Percentiles rank a stretch among this genome's conserved stretches.
These are phyloP conservation scores for Drosophila sordidula DNA, from an alignment of 2,888 invertebrate genomes.

Conservation along the genomic window DNA sequence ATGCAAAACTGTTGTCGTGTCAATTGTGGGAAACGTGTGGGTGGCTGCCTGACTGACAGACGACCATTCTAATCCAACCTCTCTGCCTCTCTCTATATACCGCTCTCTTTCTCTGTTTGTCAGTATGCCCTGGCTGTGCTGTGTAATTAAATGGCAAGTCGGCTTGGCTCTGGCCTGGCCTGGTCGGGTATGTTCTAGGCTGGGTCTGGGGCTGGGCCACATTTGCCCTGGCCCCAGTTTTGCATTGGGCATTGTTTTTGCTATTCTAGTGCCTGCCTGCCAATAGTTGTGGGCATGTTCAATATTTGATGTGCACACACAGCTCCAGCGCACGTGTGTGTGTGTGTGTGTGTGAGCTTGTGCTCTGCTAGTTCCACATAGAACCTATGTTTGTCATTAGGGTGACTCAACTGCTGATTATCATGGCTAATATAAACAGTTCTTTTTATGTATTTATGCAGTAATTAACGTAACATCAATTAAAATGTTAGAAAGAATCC, in stretches of 20 bases:
- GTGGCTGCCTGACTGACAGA: slow-evolving; percentile 37
- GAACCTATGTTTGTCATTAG: slow-evolving; percentile 37
- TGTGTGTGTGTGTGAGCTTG: slow-evolving; percentile 4
- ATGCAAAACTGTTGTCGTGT: slow-evolving; percentile 69
- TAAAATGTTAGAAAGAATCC: slow-evolving; percentile 21
- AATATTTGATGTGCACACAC: slow-evolving; percentile 70
- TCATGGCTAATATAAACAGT: slow-evolving; percentile 24
- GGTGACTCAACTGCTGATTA: slow-evolving; percentile 52
- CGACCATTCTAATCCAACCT: slow-evolving; percentile 47
- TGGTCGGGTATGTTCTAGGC: slow-evolving; percentile 17
- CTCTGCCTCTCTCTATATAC: not conserved
- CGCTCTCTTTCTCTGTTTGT: not conserved
- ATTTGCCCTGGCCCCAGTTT: slow-evolving; percentile 49
- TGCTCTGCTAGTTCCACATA: slow-evolving; percentile 12
- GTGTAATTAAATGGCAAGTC: slow-evolving; percentile 59
- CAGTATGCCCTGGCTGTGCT: slow-evolving; percentile 32
- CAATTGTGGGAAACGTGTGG: slow-evolving; percentile 57
- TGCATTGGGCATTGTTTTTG: slow-evolving; percentile 43
- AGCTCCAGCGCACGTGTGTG: not conserved
- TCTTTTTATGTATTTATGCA: slow-evolving; percentile 13
- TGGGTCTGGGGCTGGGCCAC: slow-evolving; percentile 4
- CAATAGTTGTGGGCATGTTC: slow-evolving; percentile 75
- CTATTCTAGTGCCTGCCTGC: slow-evolving; percentile 34
- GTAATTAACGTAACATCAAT: slow-evolving; percentile 37
- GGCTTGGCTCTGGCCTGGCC: slow-evolving; percentile 5